Base-by-base conservation (phyloP, 2,888 invertebrate genomes). In the Eristalis arbustorum region DNA sequence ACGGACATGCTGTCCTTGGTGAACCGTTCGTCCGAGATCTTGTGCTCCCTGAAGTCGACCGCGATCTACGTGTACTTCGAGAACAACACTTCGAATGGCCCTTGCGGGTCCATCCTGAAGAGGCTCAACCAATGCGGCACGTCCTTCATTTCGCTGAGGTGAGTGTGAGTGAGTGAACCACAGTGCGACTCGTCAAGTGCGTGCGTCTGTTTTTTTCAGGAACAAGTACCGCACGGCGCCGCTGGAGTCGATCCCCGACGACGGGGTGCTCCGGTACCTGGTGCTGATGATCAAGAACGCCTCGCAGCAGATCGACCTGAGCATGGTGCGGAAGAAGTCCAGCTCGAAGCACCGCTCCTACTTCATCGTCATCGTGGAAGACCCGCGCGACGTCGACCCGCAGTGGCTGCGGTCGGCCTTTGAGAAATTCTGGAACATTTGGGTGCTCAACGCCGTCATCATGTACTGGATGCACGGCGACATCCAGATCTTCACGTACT, bases 401-500 rank as follows among this genome's bases (percentile, higher is more conserved):
- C 5, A 10, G 14, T 92, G 92, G 88, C 90, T 95, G 90, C 92
- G 92, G 11, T 91, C 88, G 23, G 94, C 94, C 62, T 95, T 95
- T 68, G 90, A 92, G 77, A 90, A 93, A 18, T 92, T 95, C 57
- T 94, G 94, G 94, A 93, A 93, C 56, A 92, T 92, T 77, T 94
- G 94, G 90, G 91, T 95, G 10, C 92, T 94, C 0, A 94, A 95
- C 88, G 90, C 91, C 5, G 91, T 91, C 8, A 90, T 92, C 3
- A 88, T 92, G 13, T 92, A 89, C 37, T 90, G 90, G 90, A 89
- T 89, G 0, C 37, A 88, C 2, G 76, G 91, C 10, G 89, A 91
- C 2, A 89, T 94, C 28, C 93, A 92, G 88, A 92, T 94, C 71
- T 95, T 93, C 85, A 93, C 93, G 0, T 95, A 94, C 87, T 94